phyloP scores from a whole-genome alignment of 2,113 vertebrate species.

The Melanerpes aurifrons region DNA sequence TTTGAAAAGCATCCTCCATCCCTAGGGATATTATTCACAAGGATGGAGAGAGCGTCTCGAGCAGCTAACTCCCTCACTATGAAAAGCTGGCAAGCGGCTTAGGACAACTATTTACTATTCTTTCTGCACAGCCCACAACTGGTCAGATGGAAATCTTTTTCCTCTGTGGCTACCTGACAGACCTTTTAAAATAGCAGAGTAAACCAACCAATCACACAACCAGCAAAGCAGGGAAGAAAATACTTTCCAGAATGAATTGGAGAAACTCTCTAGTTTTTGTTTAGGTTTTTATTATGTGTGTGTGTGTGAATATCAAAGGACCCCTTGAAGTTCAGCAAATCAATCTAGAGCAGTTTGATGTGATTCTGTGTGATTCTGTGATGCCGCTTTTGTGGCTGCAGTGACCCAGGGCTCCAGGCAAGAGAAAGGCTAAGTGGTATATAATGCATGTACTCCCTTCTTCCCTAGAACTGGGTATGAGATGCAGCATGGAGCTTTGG shows the following conservation, averaged over 20 bases:
- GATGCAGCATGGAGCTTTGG: background rate
- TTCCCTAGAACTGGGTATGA: background rate
- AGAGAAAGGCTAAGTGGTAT: background rate
- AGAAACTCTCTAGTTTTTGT: background rate
- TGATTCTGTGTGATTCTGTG: background rate
- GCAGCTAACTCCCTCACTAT: rapidly evolving
- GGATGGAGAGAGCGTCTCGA: background rate
- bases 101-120: background rate
- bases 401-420: rapidly evolving
- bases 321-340: background rate
- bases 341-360: background rate
- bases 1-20: background rate
- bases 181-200: slow-evolving; percentile 22
- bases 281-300: background rate
- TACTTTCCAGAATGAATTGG: slow-evolving; percentile 5
- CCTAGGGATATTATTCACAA: background rate
- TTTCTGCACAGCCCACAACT: background rate
- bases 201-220: background rate
- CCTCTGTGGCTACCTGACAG: slow-evolving; percentile 21
- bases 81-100: background rate
- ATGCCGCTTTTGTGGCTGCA: background rate
- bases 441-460: background rate
- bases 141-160: slow-evolving; percentile 15
- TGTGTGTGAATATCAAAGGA: background rate
- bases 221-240: slow-evolving; percentile 44